These are phyloP conservation scores for Orussus abietinus DNA, from an alignment of 1,140 invertebrate species.

Conservation along the genomic window DNA sequence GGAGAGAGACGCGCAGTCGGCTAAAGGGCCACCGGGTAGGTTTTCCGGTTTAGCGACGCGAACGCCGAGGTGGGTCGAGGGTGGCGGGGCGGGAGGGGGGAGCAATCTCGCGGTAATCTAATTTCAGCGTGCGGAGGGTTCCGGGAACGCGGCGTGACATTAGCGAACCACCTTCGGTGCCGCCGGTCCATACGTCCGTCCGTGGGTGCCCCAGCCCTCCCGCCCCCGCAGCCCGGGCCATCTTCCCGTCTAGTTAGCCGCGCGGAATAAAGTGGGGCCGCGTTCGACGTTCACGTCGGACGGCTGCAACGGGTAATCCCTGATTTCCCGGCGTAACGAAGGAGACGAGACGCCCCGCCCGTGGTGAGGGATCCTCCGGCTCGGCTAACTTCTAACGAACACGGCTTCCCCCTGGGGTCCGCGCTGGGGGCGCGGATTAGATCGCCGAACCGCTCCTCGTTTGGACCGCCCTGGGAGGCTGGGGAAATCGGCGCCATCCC, in stretches of 20 bases:
- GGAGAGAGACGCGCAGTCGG: conserved; percentile 3
- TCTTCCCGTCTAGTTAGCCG: conserved; percentile 32
- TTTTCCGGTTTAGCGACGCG: background rate
- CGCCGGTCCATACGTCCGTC: conserved; percentile 21
- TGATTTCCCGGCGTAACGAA: conserved; percentile 19
- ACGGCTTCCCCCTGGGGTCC: too few relatives aligned
- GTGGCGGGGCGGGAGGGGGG: background rate
- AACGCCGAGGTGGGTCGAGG: conserved; percentile 8
- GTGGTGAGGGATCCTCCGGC: too few relatives aligned
- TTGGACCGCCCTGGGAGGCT: too few relatives aligned
- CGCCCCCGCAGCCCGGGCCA: conserved; percentile 15
- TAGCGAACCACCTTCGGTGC: conserved; percentile 40
- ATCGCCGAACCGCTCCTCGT: too few relatives aligned
- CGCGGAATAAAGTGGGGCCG: conserved; percentile 38
- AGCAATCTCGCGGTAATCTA: conserved; percentile 48
- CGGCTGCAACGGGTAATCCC: conserved; percentile 30
- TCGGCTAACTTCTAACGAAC: too few relatives aligned
- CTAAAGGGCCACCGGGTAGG: conserved; percentile 9
- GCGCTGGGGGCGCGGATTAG: too few relatives aligned
- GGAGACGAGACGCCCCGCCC: too few relatives aligned
- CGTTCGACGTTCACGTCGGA: conserved; percentile 35
- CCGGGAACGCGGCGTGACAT: conserved; percentile 43
- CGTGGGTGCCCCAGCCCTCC: conserved; percentile 10
- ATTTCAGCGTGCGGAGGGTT: conserved; percentile 47
- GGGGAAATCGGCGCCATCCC: too few relatives aligned